phyloP scores from a whole-genome alignment of 2,797 vertebrate species.

The Helicolenus hilgendorfi region DNA sequence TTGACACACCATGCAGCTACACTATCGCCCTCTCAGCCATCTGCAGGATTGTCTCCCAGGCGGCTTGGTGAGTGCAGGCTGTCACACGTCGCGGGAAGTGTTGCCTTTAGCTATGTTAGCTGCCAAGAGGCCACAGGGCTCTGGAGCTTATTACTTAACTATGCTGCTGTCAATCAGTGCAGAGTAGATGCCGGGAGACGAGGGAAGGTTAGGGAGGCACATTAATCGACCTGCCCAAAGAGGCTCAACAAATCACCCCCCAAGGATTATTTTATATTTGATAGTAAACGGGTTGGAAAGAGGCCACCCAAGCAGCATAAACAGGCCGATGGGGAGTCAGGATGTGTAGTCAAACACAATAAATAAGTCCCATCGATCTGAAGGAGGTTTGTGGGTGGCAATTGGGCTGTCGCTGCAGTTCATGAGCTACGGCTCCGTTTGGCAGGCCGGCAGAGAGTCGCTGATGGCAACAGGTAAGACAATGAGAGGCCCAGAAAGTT shows the following conservation, averaged over 20 bases:
- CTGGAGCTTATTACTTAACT: constrained; percentile 52
- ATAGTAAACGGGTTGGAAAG: constrained; percentile 40
- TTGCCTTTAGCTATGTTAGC: constrained; percentile 55
- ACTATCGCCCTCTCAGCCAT: constrained; percentile 25
- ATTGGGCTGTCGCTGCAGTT: constrained; percentile 41
- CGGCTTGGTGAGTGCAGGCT: constrained; percentile 29
- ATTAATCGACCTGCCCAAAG: constrained; percentile 33
- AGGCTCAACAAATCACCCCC: constrained; percentile 48
- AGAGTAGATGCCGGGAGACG: background rate
- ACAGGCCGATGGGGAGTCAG: constrained; percentile 10
- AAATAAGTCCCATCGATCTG: constrained; percentile 67
- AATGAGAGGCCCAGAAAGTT: background rate
- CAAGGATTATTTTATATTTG: constrained; percentile 48
- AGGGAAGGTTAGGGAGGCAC: background rate
- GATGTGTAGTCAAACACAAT: constrained; percentile 49
- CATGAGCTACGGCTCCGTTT: constrained; percentile 28
- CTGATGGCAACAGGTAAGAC: constrained; percentile 22
- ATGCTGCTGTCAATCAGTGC: constrained; percentile 60
- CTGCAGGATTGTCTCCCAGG: constrained; percentile 42
- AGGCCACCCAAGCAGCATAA: constrained; percentile 21
- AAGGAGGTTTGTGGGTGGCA: constrained; percentile 34
- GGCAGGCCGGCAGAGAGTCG: background rate
- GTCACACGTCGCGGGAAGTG: constrained; percentile 49
- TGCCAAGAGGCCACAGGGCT: constrained; percentile 28
- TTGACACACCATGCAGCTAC: constrained; percentile 16